A percentile compares a stretch with the other conserved stretches of the same genome.
Evolutionary conservation across 2,113 vertebrate species (phyloP).

Genomic region (Sapayoa aenigma): DNA sequence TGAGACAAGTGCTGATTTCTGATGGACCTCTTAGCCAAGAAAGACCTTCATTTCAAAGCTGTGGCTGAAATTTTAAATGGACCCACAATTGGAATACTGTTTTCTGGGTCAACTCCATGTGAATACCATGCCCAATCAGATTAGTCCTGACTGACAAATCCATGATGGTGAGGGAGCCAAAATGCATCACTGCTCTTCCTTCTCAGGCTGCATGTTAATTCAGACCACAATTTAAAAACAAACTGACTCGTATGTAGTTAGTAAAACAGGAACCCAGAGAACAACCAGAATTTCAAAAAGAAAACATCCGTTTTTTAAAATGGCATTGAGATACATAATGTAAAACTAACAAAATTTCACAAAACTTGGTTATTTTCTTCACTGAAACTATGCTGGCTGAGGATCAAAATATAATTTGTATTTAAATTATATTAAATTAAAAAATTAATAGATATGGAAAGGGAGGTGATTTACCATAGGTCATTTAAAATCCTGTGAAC

Average conservation of each 20-base stretch:
- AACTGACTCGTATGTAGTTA: not conserved
- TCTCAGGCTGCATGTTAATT: not conserved
- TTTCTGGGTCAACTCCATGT: not conserved
- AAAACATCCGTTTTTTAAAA: not conserved
- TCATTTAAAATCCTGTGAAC: not conserved
- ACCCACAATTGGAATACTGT: not conserved
- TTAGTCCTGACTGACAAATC: conserved; percentile 11
- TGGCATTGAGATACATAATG: not conserved
- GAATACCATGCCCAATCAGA: not conserved
- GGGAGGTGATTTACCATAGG: not conserved
- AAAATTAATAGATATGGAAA: not conserved
- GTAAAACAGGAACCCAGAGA: not conserved
- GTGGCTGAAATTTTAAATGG: not conserved
- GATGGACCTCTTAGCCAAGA: not conserved
- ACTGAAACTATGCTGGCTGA: not conserved
- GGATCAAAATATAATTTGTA: not conserved
- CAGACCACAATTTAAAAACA: not conserved
- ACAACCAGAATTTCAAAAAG: not conserved
- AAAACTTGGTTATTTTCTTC: not conserved
- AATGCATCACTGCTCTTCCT: not conserved
- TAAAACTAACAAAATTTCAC: not conserved
- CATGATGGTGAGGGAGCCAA: not conserved
- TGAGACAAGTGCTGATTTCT: not conserved
- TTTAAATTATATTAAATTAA: not conserved
- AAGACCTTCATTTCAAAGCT: not conserved